Evolutionary conservation across 2,113 vertebrate genomes (phyloP).

Genomic region (Larimichthys crocea): DNA sequence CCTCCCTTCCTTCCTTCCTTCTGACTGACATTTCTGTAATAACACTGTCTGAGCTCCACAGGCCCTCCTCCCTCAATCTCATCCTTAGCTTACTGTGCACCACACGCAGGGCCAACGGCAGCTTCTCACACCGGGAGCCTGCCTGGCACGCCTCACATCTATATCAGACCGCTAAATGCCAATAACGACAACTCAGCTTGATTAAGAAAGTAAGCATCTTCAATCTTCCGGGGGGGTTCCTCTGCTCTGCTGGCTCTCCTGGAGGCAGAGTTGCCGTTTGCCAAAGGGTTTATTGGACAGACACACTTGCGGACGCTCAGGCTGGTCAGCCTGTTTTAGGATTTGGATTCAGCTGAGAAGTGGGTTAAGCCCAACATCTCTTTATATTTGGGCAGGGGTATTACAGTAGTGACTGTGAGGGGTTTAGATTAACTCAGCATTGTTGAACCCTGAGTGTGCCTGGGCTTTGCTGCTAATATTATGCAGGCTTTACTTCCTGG

Average conservation of each 20-base stretch:
- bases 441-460: conserved; percentile 48
- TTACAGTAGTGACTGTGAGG: conserved; percentile 45
- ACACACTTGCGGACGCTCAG: conserved; percentile 22
- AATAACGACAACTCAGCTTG: conserved; percentile 41
- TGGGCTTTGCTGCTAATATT: conserved; percentile 31
- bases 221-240: conserved; percentile 19
- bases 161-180: conserved; percentile 46
- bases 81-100: conserved; percentile 35
- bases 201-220: conserved; percentile 39
- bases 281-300: conserved; percentile 40
- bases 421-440: conserved; percentile 40
- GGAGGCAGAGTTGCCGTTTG: conserved; percentile 12
- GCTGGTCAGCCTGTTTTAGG: conserved; percentile 53
- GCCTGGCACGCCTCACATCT: conserved; percentile 41
- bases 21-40: conserved; percentile 79
- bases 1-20: conserved; percentile 45
- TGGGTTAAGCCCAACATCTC: conserved; percentile 66
- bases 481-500: conserved; percentile 17
- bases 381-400: conserved; percentile 61
- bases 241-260: conserved; percentile 21
- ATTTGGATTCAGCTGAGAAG: conserved; percentile 62
- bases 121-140: conserved; percentile 26
- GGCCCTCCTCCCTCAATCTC: conserved; percentile 36
- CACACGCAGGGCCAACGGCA: conserved; percentile 32
- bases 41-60: conserved; percentile 61